Base-by-base conservation (phyloP, 2,888 invertebrate genomes). In the Eudasyphora cyanicolor region DNA sequence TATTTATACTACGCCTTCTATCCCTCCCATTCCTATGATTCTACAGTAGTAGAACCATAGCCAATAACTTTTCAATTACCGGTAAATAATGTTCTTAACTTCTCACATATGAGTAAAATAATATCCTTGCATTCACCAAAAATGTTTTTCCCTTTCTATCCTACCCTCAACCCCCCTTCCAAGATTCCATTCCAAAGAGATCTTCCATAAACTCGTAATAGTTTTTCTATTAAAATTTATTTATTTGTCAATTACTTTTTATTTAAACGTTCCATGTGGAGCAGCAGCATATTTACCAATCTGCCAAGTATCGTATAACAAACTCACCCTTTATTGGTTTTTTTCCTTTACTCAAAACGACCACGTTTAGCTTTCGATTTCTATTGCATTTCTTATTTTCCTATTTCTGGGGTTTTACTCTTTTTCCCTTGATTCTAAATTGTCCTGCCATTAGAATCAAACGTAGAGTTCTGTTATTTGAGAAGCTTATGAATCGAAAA, bases 241-340 rank as follows among this genome's bases (percentile, higher is more conserved):
- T 76, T 78, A 75, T 78, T 75, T 60, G 74, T 71, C 77, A 78
- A 84, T 84, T 80, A 80, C 75, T 80, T 84, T 84, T 78, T 17
- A 84, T 76, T 75, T 67, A 38, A 76, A 51, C 78, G 57, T 42
- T 17, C 62, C 57, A 32, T 10, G 7, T 62, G 12, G 17, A 29
- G 10, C 67, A 21, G 12, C 12, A 29, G 10, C 67, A 21, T 42
- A 38, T 10, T 12, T 38, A 29, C 73, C 17, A 62, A n/a, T n/a
- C n/a, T n/a, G n/a, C 27, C 70, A 49, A 49, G 10, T 29, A 29
- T n/a, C 14, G 32, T 54, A 57, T n/a, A n/a, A n/a, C 45, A 45
- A 45, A 45, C 45, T 12, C 45, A 5, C n/a, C 45, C 45, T 19
- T 67, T 7, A 14, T 49, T n/a, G n/a, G n/a, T n/a, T n/a, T n/a